Base-by-base conservation (phyloP, 92 coral and sea anemone species). In the Porites cylindrica region DNA sequence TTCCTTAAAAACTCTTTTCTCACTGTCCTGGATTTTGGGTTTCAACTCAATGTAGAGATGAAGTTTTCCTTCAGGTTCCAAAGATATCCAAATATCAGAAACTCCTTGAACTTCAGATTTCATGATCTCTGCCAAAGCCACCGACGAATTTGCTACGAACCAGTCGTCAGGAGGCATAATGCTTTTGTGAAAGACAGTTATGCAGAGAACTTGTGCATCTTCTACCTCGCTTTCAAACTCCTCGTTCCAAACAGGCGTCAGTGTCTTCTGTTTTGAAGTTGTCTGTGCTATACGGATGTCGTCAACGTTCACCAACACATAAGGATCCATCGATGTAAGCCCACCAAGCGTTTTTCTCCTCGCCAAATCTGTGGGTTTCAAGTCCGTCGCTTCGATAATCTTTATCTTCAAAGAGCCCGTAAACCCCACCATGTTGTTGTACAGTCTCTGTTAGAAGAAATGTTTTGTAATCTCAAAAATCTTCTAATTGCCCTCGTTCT, bases 161-260 rank as follows among this genome's bases (percentile, higher is more conserved):
- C 98, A 98, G 76, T 97, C 95, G 10, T 38, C 47, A 38, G 99
- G 99, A 53, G 96, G 98, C 50, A 97, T 90, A 3, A 95, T 88
- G 2, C 98, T 94, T 82, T 97, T 93, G 75, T 97, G 98, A 89
- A 97, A 97, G 60, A 97, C 99, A 53, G 99, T 95, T 69, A 97
- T 88, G 50, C 98, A 98, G 0, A 97, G 75, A 59, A 91, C 91
- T 38, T 91, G 93, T 51, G 98, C 99, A 94, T 95, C 90, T 72
- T 92, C 96, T 54, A 97, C 90, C 47, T 95, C 96, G 68, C 86
- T 88, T 79, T 93, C 96, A 76, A 93, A 97, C 85, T 88, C 98
- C 74, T 96, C 98, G 85, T 97, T 94, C 99, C 99, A 97, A 5
- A 93, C 87, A 12, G 99, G 99, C 20, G 96, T 95, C 19, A 90